Conservation (phyloP, 2,888 invertebrate genomes). For the Germaria angustata region DNA sequence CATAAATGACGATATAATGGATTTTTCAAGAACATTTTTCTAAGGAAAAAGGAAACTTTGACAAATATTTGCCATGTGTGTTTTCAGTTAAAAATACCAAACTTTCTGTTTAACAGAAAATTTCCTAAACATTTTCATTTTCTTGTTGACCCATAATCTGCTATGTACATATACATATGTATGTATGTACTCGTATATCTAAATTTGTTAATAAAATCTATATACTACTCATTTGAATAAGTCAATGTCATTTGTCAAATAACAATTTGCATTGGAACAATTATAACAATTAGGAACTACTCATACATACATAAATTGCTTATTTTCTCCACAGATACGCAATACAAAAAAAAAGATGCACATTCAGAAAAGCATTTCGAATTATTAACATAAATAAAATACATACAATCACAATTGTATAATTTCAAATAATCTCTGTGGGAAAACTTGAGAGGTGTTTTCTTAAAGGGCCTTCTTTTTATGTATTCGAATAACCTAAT, state of each 20-base stretch:
- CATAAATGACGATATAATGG: too few species aligned
- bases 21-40: too few species aligned
- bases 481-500: too few species aligned
- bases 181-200: too few species aligned
- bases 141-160: background rate
- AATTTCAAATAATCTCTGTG: background rate
- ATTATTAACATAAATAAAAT: background rate
- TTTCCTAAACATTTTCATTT: too few species aligned
- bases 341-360: background rate
- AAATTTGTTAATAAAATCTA: background rate
- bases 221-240: background rate
- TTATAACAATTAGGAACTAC: slow-evolving; percentile 38
- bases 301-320: background rate
- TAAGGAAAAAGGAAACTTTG: too few species aligned
- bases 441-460: background rate
- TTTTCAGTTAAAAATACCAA: too few species aligned
- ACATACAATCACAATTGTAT: background rate
- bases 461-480: too few species aligned
- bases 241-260: slow-evolving; percentile 49
- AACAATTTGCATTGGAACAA: slow-evolving; percentile 48
- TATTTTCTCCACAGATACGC: background rate
- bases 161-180: background rate
- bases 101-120: too few species aligned
- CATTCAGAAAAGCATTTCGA: background rate
- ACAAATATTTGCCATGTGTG: too few species aligned